Percentiles rank a stretch among this genome's conserved stretches.
Evolutionary conservation across 2,797 vertebrate species (phyloP).

Genomic region (Helostoma temminkii): DNA sequence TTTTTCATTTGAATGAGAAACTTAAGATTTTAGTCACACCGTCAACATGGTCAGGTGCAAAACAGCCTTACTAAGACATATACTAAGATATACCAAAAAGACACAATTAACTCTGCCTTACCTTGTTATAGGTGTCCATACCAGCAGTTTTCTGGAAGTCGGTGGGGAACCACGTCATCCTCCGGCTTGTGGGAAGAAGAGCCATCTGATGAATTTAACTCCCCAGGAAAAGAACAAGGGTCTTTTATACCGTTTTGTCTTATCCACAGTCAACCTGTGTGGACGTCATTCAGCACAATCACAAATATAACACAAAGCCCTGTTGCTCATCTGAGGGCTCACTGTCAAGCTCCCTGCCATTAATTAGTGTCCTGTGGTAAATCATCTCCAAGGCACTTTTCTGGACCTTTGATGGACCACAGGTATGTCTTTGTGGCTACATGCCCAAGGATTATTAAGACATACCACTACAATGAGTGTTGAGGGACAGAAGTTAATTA

Average conservation of each 20-base stretch:
- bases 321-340: conserved; percentile 46
- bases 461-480: conserved; percentile 58
- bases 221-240: neutral
- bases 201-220: conserved; percentile 40
- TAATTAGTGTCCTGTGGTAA: conserved; percentile 66
- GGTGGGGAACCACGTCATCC: conserved; percentile 57
- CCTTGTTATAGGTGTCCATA: conserved; percentile 65
- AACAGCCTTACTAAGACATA: too few relatives aligned
- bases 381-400: conserved; percentile 69
- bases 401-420: conserved; percentile 42
- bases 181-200: conserved; percentile 30
- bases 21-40: neutral
- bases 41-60: neutral
- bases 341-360: conserved; percentile 16
- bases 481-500: conserved; percentile 56
- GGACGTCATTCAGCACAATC: conserved; percentile 55
- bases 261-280: conserved; percentile 6
- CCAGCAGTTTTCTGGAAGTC: conserved; percentile 49
- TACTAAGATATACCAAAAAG: neutral
- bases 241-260: conserved; percentile 66
- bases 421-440: conserved; percentile 65
- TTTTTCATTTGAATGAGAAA: neutral
- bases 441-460: conserved; percentile 47
- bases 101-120: conserved; percentile 55
- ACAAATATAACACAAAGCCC: conserved; percentile 24